phyloP scores from a whole-genome alignment of 2,888 invertebrate species.

The Machimus rusticus region DNA sequence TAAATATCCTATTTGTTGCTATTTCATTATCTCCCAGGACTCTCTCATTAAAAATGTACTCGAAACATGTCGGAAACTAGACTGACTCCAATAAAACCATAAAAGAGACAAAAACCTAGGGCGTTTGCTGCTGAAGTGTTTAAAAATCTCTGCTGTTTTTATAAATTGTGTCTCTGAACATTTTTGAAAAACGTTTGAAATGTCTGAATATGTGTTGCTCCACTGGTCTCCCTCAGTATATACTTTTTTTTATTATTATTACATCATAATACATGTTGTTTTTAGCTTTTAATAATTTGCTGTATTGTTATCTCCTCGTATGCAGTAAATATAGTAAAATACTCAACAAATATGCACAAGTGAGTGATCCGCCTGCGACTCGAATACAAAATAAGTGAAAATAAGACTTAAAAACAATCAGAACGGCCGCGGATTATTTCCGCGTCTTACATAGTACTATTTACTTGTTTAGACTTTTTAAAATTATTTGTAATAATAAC shows the following conservation, averaged over 20 bases:
- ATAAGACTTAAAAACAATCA: not conserved
- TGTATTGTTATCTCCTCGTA: constrained; percentile 20
- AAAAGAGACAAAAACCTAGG: not conserved
- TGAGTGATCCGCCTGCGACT: constrained; percentile 5
- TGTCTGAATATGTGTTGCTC: not conserved
- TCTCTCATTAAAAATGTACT: not conserved
- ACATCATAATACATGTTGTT: constrained; percentile 36
- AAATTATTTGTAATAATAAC: constrained; percentile 35
- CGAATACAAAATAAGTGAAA: constrained; percentile 30
- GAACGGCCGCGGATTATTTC: not conserved
- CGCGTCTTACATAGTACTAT: constrained; percentile 8
- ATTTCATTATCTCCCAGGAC: not conserved
- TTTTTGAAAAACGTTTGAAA: not conserved
- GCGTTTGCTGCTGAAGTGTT: not conserved
- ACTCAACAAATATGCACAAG: constrained; percentile 42
- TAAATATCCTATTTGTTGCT: constrained; percentile 30
- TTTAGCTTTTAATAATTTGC: constrained; percentile 10
- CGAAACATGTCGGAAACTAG: not conserved
- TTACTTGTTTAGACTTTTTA: constrained; percentile 14
- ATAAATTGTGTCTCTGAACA: not conserved
- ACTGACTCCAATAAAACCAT: not conserved
- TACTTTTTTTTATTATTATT: not conserved
- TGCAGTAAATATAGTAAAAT: constrained; percentile 37
- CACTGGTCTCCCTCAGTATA: not conserved
- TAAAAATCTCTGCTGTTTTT: not conserved